These are phyloP conservation scores for Sialia sialis DNA, from an alignment of 2,113 vertebrate species.

Conservation along the genomic window DNA sequence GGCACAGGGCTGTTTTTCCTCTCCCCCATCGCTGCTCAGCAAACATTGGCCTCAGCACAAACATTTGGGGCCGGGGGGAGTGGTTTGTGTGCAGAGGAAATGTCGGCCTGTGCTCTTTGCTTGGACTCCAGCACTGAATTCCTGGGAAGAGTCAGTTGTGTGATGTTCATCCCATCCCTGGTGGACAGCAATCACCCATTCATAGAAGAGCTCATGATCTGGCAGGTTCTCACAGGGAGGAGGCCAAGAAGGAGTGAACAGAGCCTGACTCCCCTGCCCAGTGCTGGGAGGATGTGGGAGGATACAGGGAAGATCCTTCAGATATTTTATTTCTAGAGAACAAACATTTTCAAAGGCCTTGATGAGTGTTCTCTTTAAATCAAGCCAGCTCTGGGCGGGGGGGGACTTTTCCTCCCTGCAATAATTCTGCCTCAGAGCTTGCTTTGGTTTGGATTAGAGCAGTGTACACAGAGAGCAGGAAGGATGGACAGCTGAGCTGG, in stretches of 20 bases:
- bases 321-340: slow-evolving; percentile 31
- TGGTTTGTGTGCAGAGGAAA: slow-evolving; percentile 41
- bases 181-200: slow-evolving; percentile 47
- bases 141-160: slow-evolving; percentile 26
- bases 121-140: slow-evolving; percentile 14
- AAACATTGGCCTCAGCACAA: slow-evolving; percentile 35
- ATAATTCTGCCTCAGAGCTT: not conserved
- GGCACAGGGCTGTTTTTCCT: not conserved
- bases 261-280: slow-evolving; percentile 9
- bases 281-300: slow-evolving; percentile 27
- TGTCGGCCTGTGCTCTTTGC: not conserved
- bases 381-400: not conserved
- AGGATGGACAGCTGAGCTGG: not conserved
- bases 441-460: slow-evolving; percentile 9
- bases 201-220: slow-evolving; percentile 25
- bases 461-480: not conserved
- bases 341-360: slow-evolving; percentile 36
- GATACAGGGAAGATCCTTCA: slow-evolving; percentile 18
- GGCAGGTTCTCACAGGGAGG: slow-evolving; percentile 4
- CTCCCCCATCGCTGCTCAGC: not conserved
- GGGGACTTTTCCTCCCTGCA: not conserved
- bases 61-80: slow-evolving; percentile 2
- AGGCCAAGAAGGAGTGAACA: slow-evolving; percentile 31
- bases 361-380: not conserved
- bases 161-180: slow-evolving; percentile 33